phyloP scores from a whole-genome alignment of 2,888 invertebrate species.

The Eupsilia transversa region DNA sequence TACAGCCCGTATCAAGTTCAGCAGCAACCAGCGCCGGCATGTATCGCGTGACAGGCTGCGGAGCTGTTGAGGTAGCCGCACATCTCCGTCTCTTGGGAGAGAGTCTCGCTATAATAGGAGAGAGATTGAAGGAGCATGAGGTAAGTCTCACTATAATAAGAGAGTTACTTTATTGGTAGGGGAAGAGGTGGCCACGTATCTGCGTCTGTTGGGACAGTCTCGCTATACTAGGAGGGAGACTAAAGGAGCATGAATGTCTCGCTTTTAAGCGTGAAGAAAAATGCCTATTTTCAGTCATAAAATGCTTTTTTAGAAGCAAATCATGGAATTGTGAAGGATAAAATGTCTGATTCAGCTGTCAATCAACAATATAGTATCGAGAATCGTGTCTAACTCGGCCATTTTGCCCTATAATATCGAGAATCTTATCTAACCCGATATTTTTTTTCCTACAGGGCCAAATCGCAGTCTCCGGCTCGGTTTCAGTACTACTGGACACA shows the following conservation, averaged over 20 bases:
- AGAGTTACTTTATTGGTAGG: background rate
- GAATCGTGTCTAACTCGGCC: background rate
- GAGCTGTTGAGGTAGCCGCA: constrained; percentile 97
- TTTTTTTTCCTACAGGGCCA: constrained; percentile 92
- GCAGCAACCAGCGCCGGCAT: constrained; percentile 72
- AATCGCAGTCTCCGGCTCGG: constrained; percentile 98
- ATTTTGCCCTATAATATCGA: too few species aligned
- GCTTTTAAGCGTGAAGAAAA: background rate
- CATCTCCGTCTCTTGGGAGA: constrained; percentile 97
- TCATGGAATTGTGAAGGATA: background rate
- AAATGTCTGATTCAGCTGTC: background rate
- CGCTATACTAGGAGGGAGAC: constrained; percentile 97
- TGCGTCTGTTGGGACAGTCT: constrained; percentile 98
- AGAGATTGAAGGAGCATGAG: constrained; percentile 96
- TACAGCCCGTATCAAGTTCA: constrained; percentile 61
- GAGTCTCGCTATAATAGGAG: constrained; percentile 97
- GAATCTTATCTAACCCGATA: background rate
- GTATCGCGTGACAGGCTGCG: constrained; percentile 93
- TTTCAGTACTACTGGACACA: constrained; percentile 98
- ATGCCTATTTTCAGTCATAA: background rate
- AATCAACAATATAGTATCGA: background rate
- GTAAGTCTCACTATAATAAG: background rate
- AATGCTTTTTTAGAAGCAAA: background rate
- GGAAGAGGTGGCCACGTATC: constrained; percentile 95
- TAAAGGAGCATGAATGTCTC: constrained; percentile 88